Base-by-base conservation (phyloP, 2,113 vertebrate genomes). In the Pseudorasbora parva region DNA sequence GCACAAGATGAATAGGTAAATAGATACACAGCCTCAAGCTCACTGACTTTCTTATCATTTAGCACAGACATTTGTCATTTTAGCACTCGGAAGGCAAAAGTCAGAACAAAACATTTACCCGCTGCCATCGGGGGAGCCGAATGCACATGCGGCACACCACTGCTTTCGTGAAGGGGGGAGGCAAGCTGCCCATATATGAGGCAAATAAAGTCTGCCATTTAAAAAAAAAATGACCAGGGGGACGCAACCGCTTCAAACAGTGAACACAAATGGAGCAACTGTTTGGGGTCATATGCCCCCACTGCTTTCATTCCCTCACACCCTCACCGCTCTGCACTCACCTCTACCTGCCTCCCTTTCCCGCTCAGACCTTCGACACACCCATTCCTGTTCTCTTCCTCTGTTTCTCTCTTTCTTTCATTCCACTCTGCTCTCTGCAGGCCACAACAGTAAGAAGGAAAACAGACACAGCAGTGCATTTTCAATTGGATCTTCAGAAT, bases 401-500 rank as follows among this genome's bases (percentile, higher is more conserved):
- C 49, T 59, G 49, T 84, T 73, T 78, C 77, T 81, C 41, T 81
- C 51, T 77, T 30, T 17, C 21, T 85, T 56, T 77, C 60, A 71
- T 77, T 37, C 27, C 64, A 62, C 37, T 62, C 60, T 72, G 81
- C 73, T 62, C 86, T 87, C 80, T 87, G 86, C 89, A 89, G 88
- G 88, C 82, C 88, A 87, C 87, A 89, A 85, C 88, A 87, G 93
- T 92, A 87, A 81, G 88, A 89, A 84, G 71, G 82, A 90, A 92
- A 93, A 92, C 89, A 91, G 86, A 90, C 87, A 88, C 90, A 90
- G 88, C 88, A 85, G 89, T 89, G 87, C 82, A 86, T 91, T 91
- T 91, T 85, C 90, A 87, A 91, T 92, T 90, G 90, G 90, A 87
- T 90, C 92, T 93, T 92, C 92, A 92, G 93, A 92, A 92, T 93